phyloP scores from a whole-genome alignment of 1,140 invertebrate species.

The Fopius arisanus region DNA sequence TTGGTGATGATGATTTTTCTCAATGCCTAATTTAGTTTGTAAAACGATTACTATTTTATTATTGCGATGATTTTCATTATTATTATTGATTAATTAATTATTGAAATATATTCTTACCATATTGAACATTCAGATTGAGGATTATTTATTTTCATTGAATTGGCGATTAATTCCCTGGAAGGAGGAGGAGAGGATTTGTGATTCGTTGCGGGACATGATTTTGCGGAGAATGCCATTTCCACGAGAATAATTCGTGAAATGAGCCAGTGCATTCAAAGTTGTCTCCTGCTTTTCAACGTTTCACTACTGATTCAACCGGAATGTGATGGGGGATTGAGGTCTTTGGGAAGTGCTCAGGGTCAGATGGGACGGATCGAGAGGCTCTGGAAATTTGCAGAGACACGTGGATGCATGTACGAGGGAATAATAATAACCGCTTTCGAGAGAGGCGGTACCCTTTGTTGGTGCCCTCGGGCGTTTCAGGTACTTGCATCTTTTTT shows the following conservation, averaged over 20 bases:
- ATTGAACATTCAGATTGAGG: conserved; percentile 42
- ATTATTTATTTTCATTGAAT: conserved; percentile 26
- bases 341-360: not conserved
- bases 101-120: conserved; percentile 55
- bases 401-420: not conserved
- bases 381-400: not conserved
- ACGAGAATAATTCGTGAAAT: not conserved
- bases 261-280: not conserved
- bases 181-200: not conserved
- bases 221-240: too few relatives aligned
- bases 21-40: not conserved
- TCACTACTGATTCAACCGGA: conserved; percentile 31
- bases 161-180: too few relatives aligned
- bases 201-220: too few relatives aligned
- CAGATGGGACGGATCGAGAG: not conserved
- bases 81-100: conserved; percentile 26
- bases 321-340: not conserved
- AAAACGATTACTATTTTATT: conserved; percentile 17
- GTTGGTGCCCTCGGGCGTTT: not conserved
- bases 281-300: not conserved
- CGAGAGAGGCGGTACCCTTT: not conserved
- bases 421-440: not conserved
- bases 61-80: conserved; percentile 7
- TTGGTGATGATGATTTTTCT: not conserved
- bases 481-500: not conserved